Conservation (phyloP, 2,888 invertebrate species). For the Ochropacha duplaris region DNA sequence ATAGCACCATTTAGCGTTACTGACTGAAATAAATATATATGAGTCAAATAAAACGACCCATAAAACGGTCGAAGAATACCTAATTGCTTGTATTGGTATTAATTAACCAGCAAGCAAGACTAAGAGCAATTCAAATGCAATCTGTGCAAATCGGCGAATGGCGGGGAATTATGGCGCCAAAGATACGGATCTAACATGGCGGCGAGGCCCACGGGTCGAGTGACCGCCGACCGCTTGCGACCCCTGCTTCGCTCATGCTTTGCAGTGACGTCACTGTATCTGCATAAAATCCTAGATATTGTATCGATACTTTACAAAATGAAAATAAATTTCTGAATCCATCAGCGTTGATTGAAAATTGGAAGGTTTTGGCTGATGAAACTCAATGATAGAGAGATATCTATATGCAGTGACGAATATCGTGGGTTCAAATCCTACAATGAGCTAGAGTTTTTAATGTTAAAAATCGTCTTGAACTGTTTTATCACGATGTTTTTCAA, state of each 20-base stretch:
- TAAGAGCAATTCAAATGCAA: slow-evolving; percentile 54
- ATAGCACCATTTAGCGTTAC: not conserved
- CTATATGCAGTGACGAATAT: too few species aligned
- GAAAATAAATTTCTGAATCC: too few species aligned
- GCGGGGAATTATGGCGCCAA: slow-evolving; percentile 68
- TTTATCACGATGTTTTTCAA: too few species aligned
- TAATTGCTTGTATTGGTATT: slow-evolving; percentile 31
- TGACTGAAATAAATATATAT: not conserved
- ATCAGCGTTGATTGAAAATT: too few species aligned
- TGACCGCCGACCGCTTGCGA: slow-evolving; percentile 62
- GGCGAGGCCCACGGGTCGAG: slow-evolving; percentile 41
- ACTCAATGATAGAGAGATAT: too few species aligned
- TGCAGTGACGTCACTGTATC: slow-evolving; percentile 44
- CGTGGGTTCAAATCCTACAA: too few species aligned
- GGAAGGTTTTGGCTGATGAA: too few species aligned
- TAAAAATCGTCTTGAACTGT: too few species aligned
- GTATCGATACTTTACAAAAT: slow-evolving; percentile 24
- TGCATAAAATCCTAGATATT: not conserved
- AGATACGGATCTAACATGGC: slow-evolving; percentile 70
- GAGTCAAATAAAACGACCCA: not conserved
- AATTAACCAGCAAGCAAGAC: slow-evolving; percentile 57
- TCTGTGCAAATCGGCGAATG: slow-evolving; percentile 59
- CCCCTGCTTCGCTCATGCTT: slow-evolving; percentile 49
- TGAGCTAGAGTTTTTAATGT: too few species aligned
- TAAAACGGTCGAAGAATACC: slow-evolving; percentile 25